Percentiles rank a stretch among this genome's conserved stretches.
Conservation (phyloP, 2,888 invertebrate genomes). For the Archips xylosteana region DNA sequence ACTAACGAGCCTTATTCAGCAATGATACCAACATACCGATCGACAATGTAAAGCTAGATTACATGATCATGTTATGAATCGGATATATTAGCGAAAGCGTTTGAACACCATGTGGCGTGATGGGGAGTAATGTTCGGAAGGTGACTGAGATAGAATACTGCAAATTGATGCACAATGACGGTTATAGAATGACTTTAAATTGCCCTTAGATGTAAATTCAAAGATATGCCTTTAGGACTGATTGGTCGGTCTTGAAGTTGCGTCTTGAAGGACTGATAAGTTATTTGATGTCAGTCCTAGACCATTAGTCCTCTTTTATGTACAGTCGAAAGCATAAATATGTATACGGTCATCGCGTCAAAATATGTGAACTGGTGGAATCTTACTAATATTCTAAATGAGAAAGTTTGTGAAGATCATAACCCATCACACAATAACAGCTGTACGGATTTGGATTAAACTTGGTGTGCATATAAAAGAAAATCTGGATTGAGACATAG, state of each 20-base stretch:
- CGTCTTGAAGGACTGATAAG: not conserved
- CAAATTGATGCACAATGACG: conserved; percentile 39
- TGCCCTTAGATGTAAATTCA: conserved; percentile 39
- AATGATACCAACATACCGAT: conserved; percentile 56
- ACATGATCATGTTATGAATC: conserved; percentile 48
- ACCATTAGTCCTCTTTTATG: not conserved
- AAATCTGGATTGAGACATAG: too few species aligned
- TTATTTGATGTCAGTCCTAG: not conserved
- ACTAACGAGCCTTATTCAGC: conserved; percentile 80
- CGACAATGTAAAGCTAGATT: conserved; percentile 50
- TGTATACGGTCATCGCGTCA: too few species aligned
- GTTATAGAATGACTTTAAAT: conserved; percentile 27
- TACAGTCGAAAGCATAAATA: too few species aligned
- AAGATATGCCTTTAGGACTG: conserved; percentile 4
- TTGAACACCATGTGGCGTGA: conserved; percentile 39
- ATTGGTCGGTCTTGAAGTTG: not conserved
- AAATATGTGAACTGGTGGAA: too few species aligned
- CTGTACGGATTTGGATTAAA: too few species aligned
- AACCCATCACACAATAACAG: too few species aligned
- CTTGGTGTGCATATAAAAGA: too few species aligned
- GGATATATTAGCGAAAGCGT: conserved; percentile 54
- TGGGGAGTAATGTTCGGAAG: conserved; percentile 36
- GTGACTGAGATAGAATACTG: conserved; percentile 41
- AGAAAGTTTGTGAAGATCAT: too few species aligned
- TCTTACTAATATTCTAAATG: too few species aligned